Evolutionary conservation across 2,888 invertebrate genomes (phyloP).

Genomic region (Megastigmus dorsalis): DNA sequence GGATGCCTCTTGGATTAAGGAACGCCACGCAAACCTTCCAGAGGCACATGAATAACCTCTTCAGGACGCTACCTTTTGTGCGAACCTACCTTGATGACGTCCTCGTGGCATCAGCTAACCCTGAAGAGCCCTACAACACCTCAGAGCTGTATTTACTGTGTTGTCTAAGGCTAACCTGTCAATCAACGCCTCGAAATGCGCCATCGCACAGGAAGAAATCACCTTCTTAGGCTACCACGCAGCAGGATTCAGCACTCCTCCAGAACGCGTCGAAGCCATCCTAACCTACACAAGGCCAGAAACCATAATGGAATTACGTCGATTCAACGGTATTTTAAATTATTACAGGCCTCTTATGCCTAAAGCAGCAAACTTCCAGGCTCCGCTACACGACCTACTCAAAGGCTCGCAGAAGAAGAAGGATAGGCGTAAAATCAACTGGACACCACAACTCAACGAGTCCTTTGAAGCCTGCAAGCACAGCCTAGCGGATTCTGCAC

Average conservation of each 20-base stretch:
- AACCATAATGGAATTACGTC: background rate
- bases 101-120: background rate
- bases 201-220: background rate
- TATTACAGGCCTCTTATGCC: background rate
- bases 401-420: background rate
- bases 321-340: conserved; percentile 1
- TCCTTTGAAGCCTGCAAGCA: conserved; percentile 33
- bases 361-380: background rate
- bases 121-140: conserved; percentile 12
- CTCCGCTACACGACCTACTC: background rate
- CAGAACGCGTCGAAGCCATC: background rate
- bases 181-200: conserved; percentile 2
- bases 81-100: conserved; percentile 28
- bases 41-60: background rate
- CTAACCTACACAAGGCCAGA: background rate
- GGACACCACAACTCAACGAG: background rate
- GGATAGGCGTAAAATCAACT: background rate
- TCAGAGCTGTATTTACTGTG: background rate
- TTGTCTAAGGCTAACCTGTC: background rate
- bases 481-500: background rate
- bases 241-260: background rate
- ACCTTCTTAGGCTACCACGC: background rate
- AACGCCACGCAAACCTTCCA: too few species aligned
- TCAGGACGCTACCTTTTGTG: conserved; percentile 36
- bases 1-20: too few species aligned